A percentile compares a stretch with the other conserved stretches of the same genome.
phyloP scores from a whole-genome alignment of 2,113 vertebrate genomes.

The Xiphorhynchus elegans region DNA sequence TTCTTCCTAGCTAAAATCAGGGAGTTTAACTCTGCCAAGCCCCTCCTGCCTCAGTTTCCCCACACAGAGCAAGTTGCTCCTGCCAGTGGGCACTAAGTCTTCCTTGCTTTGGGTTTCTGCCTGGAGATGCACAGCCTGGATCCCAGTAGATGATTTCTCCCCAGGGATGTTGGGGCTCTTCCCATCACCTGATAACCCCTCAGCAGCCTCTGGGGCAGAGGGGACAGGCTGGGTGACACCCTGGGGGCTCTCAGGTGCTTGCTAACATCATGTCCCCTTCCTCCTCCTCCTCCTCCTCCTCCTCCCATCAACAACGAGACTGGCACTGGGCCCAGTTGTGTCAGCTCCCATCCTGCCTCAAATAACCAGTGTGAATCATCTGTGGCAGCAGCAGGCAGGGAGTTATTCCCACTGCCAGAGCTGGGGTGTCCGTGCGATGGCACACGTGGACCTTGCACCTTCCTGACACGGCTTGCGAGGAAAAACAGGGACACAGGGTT shows the following conservation, averaged over 20 bases:
- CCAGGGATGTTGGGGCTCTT: neutral
- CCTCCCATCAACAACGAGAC: neutral
- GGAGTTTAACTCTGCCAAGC: neutral
- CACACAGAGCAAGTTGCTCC: accelerated
- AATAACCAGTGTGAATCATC: neutral
- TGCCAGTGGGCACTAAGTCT: no score
- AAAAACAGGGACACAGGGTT: accelerated
- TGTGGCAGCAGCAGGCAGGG: neutral
- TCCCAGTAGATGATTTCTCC: neutral
- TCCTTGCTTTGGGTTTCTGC: neutral
- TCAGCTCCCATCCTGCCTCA: neutral
- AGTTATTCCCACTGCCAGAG: neutral
- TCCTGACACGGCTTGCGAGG: accelerated
- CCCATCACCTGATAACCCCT: neutral
- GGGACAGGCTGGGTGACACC: neutral
- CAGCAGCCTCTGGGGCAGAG: neutral
- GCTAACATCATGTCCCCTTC: neutral
- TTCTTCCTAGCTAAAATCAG: accelerated
- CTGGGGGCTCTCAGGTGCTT: neutral
- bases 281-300: neutral
- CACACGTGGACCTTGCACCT: accelerated
- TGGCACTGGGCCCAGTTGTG: neutral
- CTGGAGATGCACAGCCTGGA: neutral
- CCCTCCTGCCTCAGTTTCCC: neutral
- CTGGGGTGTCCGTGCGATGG: accelerated